These are phyloP conservation scores for Pan paniscus DNA, from an alignment of 2,113 vertebrate genomes.

Conservation along the genomic window DNA sequence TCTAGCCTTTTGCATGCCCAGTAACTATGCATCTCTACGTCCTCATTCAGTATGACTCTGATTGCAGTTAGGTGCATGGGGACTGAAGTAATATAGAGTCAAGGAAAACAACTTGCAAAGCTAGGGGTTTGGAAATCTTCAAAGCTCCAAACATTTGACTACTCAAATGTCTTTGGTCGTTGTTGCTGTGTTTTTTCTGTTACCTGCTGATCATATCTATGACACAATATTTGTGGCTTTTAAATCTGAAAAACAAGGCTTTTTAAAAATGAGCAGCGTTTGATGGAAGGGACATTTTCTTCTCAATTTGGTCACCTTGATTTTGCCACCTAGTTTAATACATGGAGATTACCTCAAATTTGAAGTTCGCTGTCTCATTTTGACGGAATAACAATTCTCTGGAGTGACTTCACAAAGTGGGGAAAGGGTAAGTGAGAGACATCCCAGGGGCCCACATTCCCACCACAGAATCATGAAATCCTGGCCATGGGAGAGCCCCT, in stretches of 20 bases:
- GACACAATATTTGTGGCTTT: neutral
- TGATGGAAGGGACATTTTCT: neutral
- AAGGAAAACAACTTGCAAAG: neutral
- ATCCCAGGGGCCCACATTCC: neutral
- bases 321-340: neutral
- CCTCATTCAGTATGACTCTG: neutral
- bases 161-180: neutral
- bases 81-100: neutral
- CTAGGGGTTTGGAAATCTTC: conserved; percentile 15
- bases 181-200: neutral
- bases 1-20: neutral
- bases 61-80: neutral
- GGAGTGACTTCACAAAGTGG: neutral
- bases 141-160: neutral
- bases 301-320: neutral
- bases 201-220: neutral
- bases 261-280: neutral
- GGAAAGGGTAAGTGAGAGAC: neutral
- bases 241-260: neutral
- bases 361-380: neutral
- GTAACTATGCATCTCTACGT: neutral
- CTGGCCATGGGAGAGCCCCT: neutral
- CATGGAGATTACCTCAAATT: neutral
- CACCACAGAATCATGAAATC: neutral
- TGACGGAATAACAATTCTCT: neutral